These are phyloP conservation scores for Peromyscus attwateri DNA, from an alignment of 2,797 vertebrate species.

Conservation along the genomic window DNA sequence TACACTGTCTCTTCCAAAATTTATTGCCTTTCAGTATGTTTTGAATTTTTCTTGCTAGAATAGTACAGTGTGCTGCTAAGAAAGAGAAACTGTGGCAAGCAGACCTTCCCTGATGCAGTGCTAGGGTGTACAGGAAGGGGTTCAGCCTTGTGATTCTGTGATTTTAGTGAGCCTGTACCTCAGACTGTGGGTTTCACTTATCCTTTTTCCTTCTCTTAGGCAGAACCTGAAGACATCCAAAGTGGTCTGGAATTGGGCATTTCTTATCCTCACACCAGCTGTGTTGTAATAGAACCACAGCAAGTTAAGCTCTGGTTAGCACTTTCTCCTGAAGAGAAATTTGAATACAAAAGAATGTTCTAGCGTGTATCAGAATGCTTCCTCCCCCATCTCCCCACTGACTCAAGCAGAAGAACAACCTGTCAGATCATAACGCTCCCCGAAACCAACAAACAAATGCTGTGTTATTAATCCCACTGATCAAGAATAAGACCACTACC, in stretches of 20 bases:
- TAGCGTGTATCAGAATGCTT: too few species aligned
- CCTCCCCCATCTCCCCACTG: accelerated
- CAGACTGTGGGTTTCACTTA: neutral
- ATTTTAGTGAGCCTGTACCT: neutral
- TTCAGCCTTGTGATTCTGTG: neutral
- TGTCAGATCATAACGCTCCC: neutral
- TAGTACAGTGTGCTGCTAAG: neutral
- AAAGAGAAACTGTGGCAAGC: neutral
- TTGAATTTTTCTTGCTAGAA: neutral
- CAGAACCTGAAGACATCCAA: too few species aligned
- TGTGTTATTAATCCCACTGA: neutral
- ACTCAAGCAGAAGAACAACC: neutral
- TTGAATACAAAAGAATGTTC: neutral
- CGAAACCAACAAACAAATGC: neutral
- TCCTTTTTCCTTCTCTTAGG: neutral
- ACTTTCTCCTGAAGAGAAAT: neutral
- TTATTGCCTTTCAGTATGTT: neutral
- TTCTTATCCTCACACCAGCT: neutral
- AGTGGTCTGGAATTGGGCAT: neutral
- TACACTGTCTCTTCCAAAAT: neutral
- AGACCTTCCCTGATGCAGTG: neutral
- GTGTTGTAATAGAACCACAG: neutral
- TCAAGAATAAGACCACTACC: neutral
- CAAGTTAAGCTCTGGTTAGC: neutral
- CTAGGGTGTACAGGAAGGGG: neutral